Conservation (phyloP, 2,797 vertebrate species). For the Holocentrus rufus region DNA sequence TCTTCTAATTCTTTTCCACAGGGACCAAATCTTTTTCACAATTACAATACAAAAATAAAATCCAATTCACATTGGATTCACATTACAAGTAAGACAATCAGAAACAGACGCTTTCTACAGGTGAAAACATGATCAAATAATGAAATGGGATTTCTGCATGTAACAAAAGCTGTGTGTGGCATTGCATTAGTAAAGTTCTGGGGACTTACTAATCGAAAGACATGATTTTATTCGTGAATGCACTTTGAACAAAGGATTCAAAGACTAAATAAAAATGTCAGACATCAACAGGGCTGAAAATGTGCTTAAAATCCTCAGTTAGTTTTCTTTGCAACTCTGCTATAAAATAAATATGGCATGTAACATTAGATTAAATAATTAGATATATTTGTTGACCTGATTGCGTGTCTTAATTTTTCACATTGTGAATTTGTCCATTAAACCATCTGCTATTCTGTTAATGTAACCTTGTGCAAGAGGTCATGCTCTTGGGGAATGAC, state of each 20-base stretch:
- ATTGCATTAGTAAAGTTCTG: conserved; percentile 72
- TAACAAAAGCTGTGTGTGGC: conserved; percentile 63
- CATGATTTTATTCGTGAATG: conserved; percentile 61
- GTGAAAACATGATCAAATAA: conserved; percentile 70
- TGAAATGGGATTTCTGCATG: conserved; percentile 68
- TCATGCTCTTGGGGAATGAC: conserved; percentile 71
- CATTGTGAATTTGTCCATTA: conserved; percentile 66
- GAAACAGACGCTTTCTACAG: conserved; percentile 62
- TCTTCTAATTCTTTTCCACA: conserved; percentile 5
- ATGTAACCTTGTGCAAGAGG: conserved; percentile 68
- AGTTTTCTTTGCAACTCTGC: conserved; percentile 50
- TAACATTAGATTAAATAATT: conserved; percentile 57
- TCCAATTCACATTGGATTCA: conserved; percentile 7
- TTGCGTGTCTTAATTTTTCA: conserved; percentile 61
- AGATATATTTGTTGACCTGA: conserved; percentile 68
- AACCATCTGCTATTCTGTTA: conserved; percentile 62
- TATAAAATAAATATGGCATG: conserved; percentile 64
- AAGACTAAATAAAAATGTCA: conserved; percentile 57
- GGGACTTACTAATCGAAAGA: conserved; percentile 68
- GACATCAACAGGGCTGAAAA: conserved; percentile 56
- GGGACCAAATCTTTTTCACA: conserved; percentile 12
- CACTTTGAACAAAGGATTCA: conserved; percentile 71
- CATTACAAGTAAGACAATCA: conserved; percentile 57
- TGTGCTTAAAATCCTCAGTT: conserved; percentile 47
- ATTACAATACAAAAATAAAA: conserved; percentile 6